Conservation (phyloP, 2,797 vertebrate genomes). For the Gymnoscopelus braueri region DNA sequence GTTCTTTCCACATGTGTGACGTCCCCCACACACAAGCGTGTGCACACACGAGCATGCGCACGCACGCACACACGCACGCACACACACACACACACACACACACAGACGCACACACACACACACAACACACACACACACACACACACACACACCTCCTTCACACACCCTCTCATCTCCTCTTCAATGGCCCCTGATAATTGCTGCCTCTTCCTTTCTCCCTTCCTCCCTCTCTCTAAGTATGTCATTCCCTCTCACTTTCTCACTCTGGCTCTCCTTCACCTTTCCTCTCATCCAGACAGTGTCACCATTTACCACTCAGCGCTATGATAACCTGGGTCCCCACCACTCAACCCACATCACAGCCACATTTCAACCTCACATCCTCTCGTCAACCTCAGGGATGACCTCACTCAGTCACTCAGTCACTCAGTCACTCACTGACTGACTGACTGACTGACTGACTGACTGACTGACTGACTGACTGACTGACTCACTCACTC, state of each 20-base stretch:
- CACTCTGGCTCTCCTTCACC: conserved; percentile 46
- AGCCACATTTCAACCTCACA: conserved; percentile 40
- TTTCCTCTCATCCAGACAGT: conserved; percentile 52
- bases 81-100: conserved; percentile 27
- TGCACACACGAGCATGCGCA: too few species aligned
- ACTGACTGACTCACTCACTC: too few species aligned
- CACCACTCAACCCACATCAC: conserved; percentile 64
- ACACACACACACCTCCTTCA: conserved; percentile 40
- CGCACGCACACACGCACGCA: too few species aligned
- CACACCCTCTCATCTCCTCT: conserved; percentile 2
- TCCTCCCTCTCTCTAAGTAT: conserved; percentile 56
- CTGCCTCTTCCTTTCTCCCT: conserved; percentile 42
- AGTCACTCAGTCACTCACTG: too few species aligned
- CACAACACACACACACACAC: neutral
- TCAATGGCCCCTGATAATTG: conserved; percentile 20
- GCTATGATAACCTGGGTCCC: conserved; percentile 73
- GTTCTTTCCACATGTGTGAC: too few species aligned
- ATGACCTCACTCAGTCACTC: conserved; percentile 50
- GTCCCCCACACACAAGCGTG: too few species aligned
- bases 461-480: too few species aligned
- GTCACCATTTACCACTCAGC: conserved; percentile 72
- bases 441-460: too few species aligned
- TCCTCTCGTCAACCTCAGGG: conserved; percentile 28
- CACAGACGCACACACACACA: neutral
- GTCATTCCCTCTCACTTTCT: conserved; percentile 19